Evolutionary conservation across 1,140 invertebrate species (phyloP), one percentile per base, ranked within the genome.

Genomic region (Nautilus pompilius): DNA sequence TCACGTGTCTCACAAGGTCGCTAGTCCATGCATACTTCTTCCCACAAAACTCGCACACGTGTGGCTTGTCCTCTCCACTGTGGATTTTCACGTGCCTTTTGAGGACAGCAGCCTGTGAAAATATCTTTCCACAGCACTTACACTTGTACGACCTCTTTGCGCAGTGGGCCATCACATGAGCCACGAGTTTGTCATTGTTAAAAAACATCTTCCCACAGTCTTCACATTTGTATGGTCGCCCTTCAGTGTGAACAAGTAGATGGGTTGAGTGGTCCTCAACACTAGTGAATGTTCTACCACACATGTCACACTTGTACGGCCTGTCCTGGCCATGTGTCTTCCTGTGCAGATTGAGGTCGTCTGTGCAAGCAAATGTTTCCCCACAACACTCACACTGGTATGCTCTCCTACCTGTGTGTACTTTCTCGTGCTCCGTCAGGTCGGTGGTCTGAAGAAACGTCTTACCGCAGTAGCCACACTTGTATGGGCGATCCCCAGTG

Each of bases 321-420:
- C 24, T 17, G n/a, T 46, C 24, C 24, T 3, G 3, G 3, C 4
- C 45, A 20, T 46, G 3, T 46, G 3, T 46, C 45, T 46, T 22
- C 45, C 24, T 46, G 17, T 13, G 13, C 13, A 5, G 45, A 3
- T 4, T 17, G 24, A 22, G n/a, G n/a, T 46, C 17, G 4, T 5
- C 24, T 46, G 4, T 46, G 45, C 3, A 4, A 3, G 3, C 3
- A 20, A 56, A 60, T n/a, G 22, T 22, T 28, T 58, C 30, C 3
- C 77, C 79, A 70, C 82, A 84, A 63, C 71, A 75, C 33, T 74
- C 67, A 64, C 83, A 84, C 49, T 72, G 73, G 49, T 71, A 81
- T 34, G 69, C 73, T 15, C 62, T 63, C 33, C 76, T 74, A 6
- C 79, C 82, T 10, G 72, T 80, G 66, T 84, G 83, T 46, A 13